These are phyloP conservation scores for Halcyon malimbica DNA, from an alignment of 2,113 vertebrate genomes.

Conservation along the genomic window DNA sequence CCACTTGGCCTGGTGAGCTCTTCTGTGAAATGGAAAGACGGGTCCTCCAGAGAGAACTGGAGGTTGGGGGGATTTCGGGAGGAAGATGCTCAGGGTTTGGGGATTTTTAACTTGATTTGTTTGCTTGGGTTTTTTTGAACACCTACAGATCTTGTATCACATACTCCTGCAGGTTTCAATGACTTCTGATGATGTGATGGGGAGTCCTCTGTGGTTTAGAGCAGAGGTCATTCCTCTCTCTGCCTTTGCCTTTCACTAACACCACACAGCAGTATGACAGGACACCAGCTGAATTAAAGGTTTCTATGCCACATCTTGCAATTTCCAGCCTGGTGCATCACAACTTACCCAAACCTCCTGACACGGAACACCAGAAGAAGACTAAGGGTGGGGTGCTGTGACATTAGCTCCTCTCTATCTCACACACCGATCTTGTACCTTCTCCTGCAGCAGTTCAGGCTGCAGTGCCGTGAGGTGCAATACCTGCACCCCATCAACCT, in stretches of 20 bases:
- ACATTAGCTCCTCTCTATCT: neutral
- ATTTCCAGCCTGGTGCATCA: neutral
- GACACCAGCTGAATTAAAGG: neutral
- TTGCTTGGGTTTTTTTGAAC: neutral
- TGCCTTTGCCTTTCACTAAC: neutral
- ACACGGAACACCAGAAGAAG: neutral
- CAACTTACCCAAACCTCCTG: neutral
- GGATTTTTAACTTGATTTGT: rapidly evolving
- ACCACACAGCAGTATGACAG: neutral
- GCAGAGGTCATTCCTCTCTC: neutral
- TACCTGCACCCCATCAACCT: neutral
- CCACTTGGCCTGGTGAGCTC: neutral
- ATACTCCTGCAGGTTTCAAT: neutral
- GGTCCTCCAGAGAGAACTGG: neutral
- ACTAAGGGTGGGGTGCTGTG: rapidly evolving
- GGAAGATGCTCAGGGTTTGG: neutral
- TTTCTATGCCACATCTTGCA: neutral
- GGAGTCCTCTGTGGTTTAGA: neutral
- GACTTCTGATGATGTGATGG: too few relatives aligned
- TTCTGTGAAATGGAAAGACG: neutral
- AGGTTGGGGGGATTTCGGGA: rapidly evolving
- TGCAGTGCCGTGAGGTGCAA: neutral
- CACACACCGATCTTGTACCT: neutral
- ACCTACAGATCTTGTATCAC: neutral
- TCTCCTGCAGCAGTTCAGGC: neutral